These are phyloP conservation scores for Natator depressus DNA, from an alignment of 2,113 vertebrate genomes.

Conservation along the genomic window DNA sequence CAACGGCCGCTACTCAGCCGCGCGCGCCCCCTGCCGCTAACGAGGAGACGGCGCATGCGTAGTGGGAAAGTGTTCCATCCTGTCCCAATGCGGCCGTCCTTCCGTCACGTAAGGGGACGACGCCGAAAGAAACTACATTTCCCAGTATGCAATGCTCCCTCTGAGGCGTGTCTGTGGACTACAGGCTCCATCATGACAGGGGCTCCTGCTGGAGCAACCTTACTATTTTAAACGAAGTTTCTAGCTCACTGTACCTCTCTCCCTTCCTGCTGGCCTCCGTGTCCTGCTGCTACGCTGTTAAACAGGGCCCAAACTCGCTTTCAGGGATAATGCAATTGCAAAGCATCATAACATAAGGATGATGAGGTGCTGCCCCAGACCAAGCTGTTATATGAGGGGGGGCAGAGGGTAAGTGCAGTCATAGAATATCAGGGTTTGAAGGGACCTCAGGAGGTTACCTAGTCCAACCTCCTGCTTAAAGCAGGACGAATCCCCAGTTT, in stretches of 20 bases:
- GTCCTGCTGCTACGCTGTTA: neutral
- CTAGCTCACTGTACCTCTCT: neutral
- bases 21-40: conserved; percentile 42
- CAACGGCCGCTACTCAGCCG: conserved; percentile 67
- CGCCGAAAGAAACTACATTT: accelerated
- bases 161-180: accelerated
- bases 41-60: neutral
- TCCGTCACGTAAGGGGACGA: accelerated
- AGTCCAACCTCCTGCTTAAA: too few species aligned
- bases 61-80: accelerated
- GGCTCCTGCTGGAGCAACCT: neutral
- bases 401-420: too few species aligned
- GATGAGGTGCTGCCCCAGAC: too few species aligned
- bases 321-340: neutral
- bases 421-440: too few species aligned
- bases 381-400: too few species aligned
- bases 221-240: neutral
- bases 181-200: neutral
- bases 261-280: neutral
- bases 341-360: neutral
- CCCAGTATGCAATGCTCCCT: neutral
- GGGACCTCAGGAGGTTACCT: too few species aligned
- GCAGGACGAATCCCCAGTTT: too few species aligned
- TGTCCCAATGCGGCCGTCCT: neutral
- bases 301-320: neutral